A percentile compares a stretch with the other conserved stretches of the same genome.
phyloP scores from a whole-genome alignment of 2,797 vertebrate genomes.

The Discoglossus pictus region DNA sequence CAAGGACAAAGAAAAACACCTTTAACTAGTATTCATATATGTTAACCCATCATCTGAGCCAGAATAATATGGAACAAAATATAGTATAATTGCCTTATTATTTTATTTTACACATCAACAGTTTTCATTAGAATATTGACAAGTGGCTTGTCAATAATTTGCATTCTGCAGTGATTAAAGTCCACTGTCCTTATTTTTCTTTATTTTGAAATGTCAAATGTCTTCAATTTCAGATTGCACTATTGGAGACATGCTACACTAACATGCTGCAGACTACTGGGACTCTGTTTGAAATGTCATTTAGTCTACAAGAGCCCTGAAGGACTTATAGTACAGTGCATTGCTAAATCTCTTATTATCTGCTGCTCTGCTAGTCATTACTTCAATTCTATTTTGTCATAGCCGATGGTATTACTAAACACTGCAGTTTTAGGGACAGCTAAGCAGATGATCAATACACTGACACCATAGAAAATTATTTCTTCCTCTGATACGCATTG shows the following conservation, averaged over 20 bases:
- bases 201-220: neutral
- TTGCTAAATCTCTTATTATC: neutral
- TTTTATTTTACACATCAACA: no score
- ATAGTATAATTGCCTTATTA: no score
- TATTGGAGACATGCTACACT: neutral
- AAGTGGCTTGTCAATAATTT: no score
- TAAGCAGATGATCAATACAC: conserved; percentile 30
- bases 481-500: conserved; percentile 16
- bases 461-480: conserved; percentile 8
- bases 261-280: neutral
- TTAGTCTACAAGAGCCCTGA: neutral
- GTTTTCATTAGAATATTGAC: no score
- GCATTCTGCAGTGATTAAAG: no score
- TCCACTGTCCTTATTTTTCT: neutral
- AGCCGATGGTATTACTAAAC: conserved; percentile 7
- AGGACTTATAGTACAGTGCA: neutral
- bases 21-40: no score
- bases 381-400: neutral
- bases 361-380: neutral
- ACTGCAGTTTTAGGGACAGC: conserved; percentile 1
- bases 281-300: neutral
- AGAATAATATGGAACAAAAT: no score
- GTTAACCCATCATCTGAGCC: no score
- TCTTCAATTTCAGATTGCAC: neutral
- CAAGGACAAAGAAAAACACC: no score